A percentile compares a stretch with the other conserved stretches of the same genome.
These are phyloP conservation scores for Tamandua tetradactyla DNA, from an alignment of 2,797 vertebrate genomes.

Conservation along the genomic window DNA sequence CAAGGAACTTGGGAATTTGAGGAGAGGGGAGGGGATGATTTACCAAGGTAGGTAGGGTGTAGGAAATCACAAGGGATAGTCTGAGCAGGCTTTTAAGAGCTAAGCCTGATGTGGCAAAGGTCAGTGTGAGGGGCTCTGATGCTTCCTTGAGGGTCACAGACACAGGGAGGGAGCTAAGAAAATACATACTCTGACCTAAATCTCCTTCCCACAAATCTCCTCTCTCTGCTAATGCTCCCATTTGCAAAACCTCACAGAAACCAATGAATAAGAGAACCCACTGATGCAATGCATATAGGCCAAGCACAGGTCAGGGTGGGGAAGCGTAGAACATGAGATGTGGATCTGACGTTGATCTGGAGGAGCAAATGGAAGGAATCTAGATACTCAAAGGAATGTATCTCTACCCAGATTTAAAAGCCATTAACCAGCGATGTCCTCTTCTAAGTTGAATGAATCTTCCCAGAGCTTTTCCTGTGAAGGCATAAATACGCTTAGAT, in stretches of 20 bases:
- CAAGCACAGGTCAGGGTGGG: neutral
- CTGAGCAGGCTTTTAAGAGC: neutral
- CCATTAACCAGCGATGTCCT: neutral
- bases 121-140: neutral
- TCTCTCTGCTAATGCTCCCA: neutral
- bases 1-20: neutral
- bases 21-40: neutral
- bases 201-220: neutral
- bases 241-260: neutral
- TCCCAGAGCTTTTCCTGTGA: neutral
- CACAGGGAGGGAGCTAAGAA: neutral
- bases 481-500: neutral
- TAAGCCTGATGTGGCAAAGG: neutral
- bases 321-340: neutral
- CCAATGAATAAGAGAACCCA: neutral
- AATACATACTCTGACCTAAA: neutral
- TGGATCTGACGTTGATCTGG: neutral
- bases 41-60: neutral
- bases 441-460: neutral
- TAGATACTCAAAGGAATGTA: neutral
- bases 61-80: neutral
- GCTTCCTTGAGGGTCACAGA: neutral
- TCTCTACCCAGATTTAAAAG: neutral
- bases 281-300: neutral
- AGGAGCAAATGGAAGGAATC: neutral